Evolutionary conservation across 2,888 invertebrate genomes (phyloP).

Genomic region (Seira sanloemensis): DNA sequence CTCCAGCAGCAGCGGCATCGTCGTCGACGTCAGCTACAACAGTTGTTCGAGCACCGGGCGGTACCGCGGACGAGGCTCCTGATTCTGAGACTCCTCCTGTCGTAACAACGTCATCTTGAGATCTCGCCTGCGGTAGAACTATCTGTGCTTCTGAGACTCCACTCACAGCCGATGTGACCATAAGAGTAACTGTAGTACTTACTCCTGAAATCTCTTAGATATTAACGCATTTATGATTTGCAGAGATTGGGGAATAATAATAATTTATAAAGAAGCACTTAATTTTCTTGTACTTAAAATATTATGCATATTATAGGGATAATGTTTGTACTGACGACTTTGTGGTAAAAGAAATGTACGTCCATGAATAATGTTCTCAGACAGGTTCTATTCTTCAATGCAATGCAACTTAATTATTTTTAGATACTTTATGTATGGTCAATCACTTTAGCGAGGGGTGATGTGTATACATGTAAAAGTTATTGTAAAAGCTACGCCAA

Average conservation of each 20-base stretch:
- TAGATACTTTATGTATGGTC: neutral
- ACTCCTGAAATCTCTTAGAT: conserved; percentile 40
- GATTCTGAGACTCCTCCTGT: conserved; percentile 41
- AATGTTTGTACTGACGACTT: neutral
- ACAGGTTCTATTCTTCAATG: conserved; percentile 19
- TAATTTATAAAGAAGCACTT: too few relatives aligned
- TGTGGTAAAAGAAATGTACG: neutral
- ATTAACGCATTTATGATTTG: neutral
- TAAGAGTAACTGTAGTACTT: conserved; percentile 60
- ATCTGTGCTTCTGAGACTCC: conserved; percentile 7
- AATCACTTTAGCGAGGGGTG: neutral
- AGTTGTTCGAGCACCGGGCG: conserved; percentile 61
- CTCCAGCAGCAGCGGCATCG: conserved; percentile 37
- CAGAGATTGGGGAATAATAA: too few relatives aligned
- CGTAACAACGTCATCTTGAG: conserved; percentile 50
- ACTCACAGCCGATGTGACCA: conserved; percentile 48
- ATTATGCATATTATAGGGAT: neutral
- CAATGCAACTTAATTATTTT: conserved; percentile 50
- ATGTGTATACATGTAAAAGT: neutral
- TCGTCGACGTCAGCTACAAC: conserved; percentile 62
- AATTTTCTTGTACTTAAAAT: neutral
- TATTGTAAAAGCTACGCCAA: neutral
- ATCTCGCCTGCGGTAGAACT: conserved; percentile 47
- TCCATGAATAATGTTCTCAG: neutral
- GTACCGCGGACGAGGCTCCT: conserved; percentile 38